phyloP scores from a whole-genome alignment of 2,113 vertebrate species.

The mouse (Mus musculus) region DNA sequence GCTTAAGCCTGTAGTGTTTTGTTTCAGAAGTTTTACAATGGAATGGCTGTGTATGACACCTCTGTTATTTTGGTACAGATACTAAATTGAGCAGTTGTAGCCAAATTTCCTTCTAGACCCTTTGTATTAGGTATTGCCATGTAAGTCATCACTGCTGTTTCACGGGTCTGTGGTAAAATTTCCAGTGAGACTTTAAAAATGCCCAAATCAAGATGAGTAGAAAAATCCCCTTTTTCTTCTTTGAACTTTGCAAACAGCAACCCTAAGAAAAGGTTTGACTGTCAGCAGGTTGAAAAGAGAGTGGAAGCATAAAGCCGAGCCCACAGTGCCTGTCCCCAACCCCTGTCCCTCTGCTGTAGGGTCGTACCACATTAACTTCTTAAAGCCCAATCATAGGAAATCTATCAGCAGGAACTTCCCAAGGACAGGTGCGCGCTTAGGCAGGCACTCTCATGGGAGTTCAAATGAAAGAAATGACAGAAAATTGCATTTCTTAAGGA shows the following conservation, averaged over 20 bases:
- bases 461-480: conserved; percentile 76
- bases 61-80: conserved; percentile 4
- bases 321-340: not conserved
- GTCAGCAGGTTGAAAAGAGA: not conserved
- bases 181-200: conserved; percentile 9
- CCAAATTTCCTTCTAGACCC: not conserved
- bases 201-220: conserved; percentile 26
- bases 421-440: conserved; percentile 56
- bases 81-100: not conserved
- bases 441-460: conserved; percentile 55
- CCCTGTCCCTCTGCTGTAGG: not conserved
- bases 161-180: not conserved
- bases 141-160: not conserved
- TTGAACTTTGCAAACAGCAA: conserved; percentile 1
- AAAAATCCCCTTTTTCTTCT: conserved; percentile 7
- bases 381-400: not conserved
- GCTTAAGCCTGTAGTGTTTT: not conserved
- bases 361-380: conserved; percentile 45
- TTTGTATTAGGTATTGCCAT: not conserved
- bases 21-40: not conserved
- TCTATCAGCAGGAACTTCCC: conserved; percentile 25
- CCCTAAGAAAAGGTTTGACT: not conserved
- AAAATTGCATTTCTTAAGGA: conserved; percentile 79
- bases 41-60: not conserved
- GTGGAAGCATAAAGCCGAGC: not conserved